Base-by-base conservation (phyloP, 2,113 vertebrate species). In the Pipa parva region DNA sequence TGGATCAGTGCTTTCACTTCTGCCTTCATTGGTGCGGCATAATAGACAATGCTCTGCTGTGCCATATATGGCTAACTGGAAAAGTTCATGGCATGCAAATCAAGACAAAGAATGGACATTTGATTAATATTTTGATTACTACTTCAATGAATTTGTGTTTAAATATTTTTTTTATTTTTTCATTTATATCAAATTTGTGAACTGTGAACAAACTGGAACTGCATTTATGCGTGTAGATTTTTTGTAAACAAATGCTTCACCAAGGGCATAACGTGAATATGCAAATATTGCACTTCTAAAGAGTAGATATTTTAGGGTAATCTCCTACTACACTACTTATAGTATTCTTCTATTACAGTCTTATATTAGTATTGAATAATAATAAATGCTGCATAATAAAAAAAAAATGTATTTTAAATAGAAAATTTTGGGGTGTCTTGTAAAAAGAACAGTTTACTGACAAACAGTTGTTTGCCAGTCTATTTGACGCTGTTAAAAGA, bases 231-330 rank as follows among this genome's bases (percentile, higher is more conserved):
- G 8, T 52, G 11, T 56, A 29, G 4, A 7, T 20, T 17, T 49
- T 24, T 12, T 52, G 15, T 11, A 11, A 10, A 20, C 22, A n/a
- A 18, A 50, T 63, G 28, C 17, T 24, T 28, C 22, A 21, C 29
- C 33, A 21, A 31, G 51, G 6, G 66, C 66, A 70, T 61, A 70
- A 52, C 54, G 58, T 70, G 57, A 61, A 70, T 29, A 68, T 52
- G 24, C 31, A 60, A 18, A 36, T 7, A 51, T 60, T 68, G 65
- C 65, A 68, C 65, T 59, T 51, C 24, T 24, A 59, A 68, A 31
- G 45, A 27, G 29, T 56, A 58, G 46, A 64, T 5, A 52, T 17
- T 24, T 6, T 3, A 33, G 24, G 26, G 33, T 21, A 51, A 15
- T 21, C 11, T 27, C 29, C n/a, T 4, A 50, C 18, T 12, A 39